phyloP scores from a whole-genome alignment of 92 coral and sea anemone species.

The Umimayanthus kanabou region DNA sequence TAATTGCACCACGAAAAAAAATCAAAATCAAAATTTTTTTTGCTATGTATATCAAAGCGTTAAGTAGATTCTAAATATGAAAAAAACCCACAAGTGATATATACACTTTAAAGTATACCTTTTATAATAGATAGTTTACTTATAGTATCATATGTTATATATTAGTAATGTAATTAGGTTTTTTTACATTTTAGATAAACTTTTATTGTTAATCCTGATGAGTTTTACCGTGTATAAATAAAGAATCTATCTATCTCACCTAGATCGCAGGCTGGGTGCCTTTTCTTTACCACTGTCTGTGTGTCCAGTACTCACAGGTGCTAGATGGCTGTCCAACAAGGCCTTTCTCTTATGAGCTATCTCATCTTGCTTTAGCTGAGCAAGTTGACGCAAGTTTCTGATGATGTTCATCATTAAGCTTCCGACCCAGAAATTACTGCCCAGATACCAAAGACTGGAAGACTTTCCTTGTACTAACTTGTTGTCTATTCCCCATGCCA shows the following conservation, averaged over 20 bases:
- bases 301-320: background rate
- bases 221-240: too few relatives aligned
- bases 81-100: too few relatives aligned
- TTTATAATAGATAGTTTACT: too few relatives aligned
- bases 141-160: too few relatives aligned
- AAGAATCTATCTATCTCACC: background rate
- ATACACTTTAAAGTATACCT: too few relatives aligned
- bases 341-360: slow-evolving; percentile 26
- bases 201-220: too few relatives aligned
- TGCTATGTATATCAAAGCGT: too few relatives aligned
- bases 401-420: slow-evolving; percentile 58
- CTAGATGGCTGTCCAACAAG: slow-evolving; percentile 30
- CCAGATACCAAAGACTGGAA: slow-evolving; percentile 56
- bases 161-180: too few relatives aligned
- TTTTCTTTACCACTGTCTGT: background rate
- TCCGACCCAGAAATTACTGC: slow-evolving; percentile 70
- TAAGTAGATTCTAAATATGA: too few relatives aligned
- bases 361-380: slow-evolving; percentile 45
- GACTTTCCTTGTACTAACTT: slow-evolving; percentile 69
- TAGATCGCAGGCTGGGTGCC: background rate
- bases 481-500: slow-evolving; percentile 83
- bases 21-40: too few relatives aligned
- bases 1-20: too few relatives aligned
- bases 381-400: slow-evolving; percentile 64
- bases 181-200: too few relatives aligned